phyloP scores from a whole-genome alignment of 1,140 invertebrate species.

The Papilio glaucus region DNA sequence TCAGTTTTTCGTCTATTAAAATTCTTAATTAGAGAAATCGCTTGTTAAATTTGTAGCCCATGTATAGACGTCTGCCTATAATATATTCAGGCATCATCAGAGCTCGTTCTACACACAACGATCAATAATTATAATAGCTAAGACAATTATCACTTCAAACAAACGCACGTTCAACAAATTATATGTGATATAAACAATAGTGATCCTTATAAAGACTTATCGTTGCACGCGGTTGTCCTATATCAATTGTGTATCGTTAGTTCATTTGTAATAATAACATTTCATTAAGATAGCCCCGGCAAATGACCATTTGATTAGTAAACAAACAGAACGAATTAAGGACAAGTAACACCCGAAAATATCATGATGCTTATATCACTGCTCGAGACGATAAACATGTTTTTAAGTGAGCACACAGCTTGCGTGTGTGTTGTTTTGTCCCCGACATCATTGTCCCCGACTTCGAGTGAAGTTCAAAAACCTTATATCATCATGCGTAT shows the following conservation, averaged over 20 bases:
- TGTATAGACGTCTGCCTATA: no score
- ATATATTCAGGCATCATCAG: no score
- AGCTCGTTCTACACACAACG: background rate
- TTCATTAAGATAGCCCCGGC: constrained; percentile 41
- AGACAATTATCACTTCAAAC: constrained; percentile 12
- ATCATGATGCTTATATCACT: constrained; percentile 19
- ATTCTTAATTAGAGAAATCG: no score
- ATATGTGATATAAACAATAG: constrained; percentile 26
- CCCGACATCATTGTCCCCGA: background rate
- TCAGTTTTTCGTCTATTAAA: no score
- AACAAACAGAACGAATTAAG: constrained; percentile 42
- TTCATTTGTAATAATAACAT: constrained; percentile 32
- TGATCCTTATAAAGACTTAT: constrained; percentile 40
- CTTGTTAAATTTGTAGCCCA: no score
- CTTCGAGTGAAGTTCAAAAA: background rate
- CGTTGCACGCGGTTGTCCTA: constrained; percentile 40
- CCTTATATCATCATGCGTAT: background rate
- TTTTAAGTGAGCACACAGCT: background rate
- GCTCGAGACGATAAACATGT: background rate
- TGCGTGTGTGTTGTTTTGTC: background rate
- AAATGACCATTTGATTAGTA: constrained; percentile 42
- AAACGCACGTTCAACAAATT: constrained; percentile 30
- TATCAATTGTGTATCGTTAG: constrained; percentile 25
- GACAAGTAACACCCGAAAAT: constrained; percentile 28
- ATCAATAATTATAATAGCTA: constrained; percentile 1